Percentiles rank a stretch among this genome's conserved stretches.
phyloP scores from a whole-genome alignment of 1,140 invertebrate genomes.

The Ptiloglossa arizonensis region DNA sequence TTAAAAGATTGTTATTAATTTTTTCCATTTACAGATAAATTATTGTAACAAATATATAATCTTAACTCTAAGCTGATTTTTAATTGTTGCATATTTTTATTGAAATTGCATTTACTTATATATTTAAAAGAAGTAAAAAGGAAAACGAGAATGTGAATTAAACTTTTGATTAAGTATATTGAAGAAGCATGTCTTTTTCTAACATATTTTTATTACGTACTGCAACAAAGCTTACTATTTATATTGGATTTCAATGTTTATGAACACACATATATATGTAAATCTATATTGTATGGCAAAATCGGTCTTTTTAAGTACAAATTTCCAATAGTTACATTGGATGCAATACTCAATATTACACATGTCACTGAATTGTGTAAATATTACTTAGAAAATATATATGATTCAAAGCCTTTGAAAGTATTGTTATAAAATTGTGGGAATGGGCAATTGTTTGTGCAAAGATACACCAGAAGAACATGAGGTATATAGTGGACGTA shows the following conservation, averaged over 20 bases:
- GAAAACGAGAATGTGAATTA: slow-evolving; percentile 27
- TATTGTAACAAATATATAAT: slow-evolving; percentile 25
- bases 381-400: slow-evolving; percentile 52
- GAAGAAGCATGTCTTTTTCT: slow-evolving; percentile 44
- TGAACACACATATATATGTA: not conserved
- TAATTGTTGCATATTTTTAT: slow-evolving; percentile 13
- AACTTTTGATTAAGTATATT: slow-evolving; percentile 37
- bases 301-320: not conserved
- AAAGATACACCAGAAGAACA: slow-evolving; percentile 82
- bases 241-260: not conserved
- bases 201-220: slow-evolving; percentile 52
- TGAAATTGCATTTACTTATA: slow-evolving; percentile 42
- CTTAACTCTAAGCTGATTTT: slow-evolving; percentile 30
- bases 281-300: not conserved
- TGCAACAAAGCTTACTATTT: not conserved
- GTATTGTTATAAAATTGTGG: slow-evolving; percentile 65
- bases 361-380: slow-evolving; percentile 46
- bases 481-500: slow-evolving; percentile 74
- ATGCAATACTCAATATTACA: slow-evolving; percentile 38
- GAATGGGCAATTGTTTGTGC: slow-evolving; percentile 86
- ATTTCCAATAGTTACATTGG: slow-evolving; percentile 45
- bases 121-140: slow-evolving; percentile 17
- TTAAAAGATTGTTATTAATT: slow-evolving; percentile 23
- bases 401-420: slow-evolving; percentile 27
- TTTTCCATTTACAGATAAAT: slow-evolving; percentile 14